Percentiles rank a stretch among this genome's conserved stretches.
These are phyloP conservation scores for Vanessa tameamea DNA, from an alignment of 1,140 invertebrate species.

Conservation along the genomic window DNA sequence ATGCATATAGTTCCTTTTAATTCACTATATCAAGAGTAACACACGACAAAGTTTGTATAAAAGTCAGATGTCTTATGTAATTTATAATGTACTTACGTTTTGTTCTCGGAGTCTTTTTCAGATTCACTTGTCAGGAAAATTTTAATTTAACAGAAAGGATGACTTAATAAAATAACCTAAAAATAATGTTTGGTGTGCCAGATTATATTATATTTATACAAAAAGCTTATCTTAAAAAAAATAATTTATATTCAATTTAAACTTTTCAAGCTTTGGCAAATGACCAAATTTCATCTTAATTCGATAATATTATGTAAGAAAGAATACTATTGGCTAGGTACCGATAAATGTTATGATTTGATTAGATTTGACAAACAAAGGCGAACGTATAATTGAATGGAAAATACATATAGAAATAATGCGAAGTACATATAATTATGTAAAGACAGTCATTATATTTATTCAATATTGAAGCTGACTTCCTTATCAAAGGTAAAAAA, in stretches of 20 bases:
- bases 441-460: too few relatives aligned
- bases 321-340: background rate
- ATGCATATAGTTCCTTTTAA: too few relatives aligned
- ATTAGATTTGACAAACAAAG: background rate
- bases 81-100: constrained; percentile 5
- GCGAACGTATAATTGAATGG: too few relatives aligned
- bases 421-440: too few relatives aligned
- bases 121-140: constrained; percentile 25
- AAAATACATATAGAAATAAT: background rate
- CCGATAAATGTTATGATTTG: background rate
- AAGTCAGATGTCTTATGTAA: background rate
- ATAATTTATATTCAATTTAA: background rate
- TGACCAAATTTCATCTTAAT: background rate
- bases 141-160: background rate
- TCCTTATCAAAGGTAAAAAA: too few relatives aligned
- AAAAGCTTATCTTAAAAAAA: background rate
- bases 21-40: too few relatives aligned
- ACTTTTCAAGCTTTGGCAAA: background rate
- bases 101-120: background rate
- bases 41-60: background rate
- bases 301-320: background rate
- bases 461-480: too few relatives aligned
- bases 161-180: background rate
- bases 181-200: background rate
- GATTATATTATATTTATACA: too few relatives aligned